Percentiles rank a stretch among this genome's conserved stretches.
phyloP scores from a whole-genome alignment of 92 coral and sea anemone species.

The Heteractis magnifica region DNA sequence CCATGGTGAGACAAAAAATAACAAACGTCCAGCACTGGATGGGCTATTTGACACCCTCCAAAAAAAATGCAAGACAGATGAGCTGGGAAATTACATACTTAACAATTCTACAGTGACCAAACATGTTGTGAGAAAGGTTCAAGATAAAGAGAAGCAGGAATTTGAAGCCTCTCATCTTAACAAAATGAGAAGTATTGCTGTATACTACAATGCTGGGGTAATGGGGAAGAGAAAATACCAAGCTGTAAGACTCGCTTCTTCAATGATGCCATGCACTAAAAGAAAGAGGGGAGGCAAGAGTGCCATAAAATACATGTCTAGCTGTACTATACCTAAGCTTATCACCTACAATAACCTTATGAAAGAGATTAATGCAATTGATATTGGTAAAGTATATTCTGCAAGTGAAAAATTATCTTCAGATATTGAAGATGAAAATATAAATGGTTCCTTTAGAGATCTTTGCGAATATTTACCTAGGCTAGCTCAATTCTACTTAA shows the following conservation, averaged over 20 bases:
- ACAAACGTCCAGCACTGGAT: constrained; percentile 51
- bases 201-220: constrained; percentile 59
- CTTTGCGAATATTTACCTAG: constrained; percentile 66
- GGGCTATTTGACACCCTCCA: constrained; percentile 49
- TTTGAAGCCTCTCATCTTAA: constrained; percentile 32
- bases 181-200: constrained; percentile 54
- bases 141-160: constrained; percentile 20
- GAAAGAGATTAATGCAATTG: constrained; percentile 45
- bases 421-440: constrained; percentile 60
- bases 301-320: constrained; percentile 43
- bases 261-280: constrained; percentile 24
- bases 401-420: constrained; percentile 40
- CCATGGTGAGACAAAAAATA: constrained; percentile 40
- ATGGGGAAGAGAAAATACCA: constrained; percentile 63
- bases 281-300: constrained; percentile 56
- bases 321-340: constrained; percentile 54
- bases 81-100: constrained; percentile 52
- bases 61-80: constrained; percentile 52
- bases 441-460: constrained; percentile 63
- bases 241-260: constrained; percentile 47
- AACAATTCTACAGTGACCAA: neutral
- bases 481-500: constrained; percentile 61
- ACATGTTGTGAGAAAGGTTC: constrained; percentile 30
- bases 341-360: constrained; percentile 6
- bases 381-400: constrained; percentile 46